phyloP scores from a whole-genome alignment of 1,140 invertebrate genomes.

The Brachionus paranguensis region DNA sequence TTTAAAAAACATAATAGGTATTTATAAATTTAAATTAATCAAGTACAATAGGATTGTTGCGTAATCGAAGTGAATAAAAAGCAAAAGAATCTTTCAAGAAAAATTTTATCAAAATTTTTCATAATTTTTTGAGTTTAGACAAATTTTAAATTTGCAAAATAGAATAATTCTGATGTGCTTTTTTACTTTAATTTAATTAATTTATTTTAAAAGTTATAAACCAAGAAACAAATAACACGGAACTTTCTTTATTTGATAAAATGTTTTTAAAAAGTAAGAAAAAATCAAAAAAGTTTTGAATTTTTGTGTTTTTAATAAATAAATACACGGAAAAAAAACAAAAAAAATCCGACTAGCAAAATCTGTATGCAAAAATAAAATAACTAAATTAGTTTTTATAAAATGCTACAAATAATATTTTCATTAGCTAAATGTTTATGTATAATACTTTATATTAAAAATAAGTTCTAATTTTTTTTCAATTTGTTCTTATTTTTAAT shows the following conservation, averaged over 20 bases:
- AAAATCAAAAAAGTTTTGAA: not conserved
- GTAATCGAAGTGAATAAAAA: too few species aligned
- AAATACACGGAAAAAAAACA: conserved; percentile 13
- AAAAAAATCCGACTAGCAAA: conserved; percentile 21
- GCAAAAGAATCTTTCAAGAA: too few species aligned
- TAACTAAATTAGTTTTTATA: not conserved
- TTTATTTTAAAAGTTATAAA: not conserved
- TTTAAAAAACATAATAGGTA: too few species aligned
- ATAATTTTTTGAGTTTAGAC: too few species aligned
- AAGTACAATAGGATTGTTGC: too few species aligned
- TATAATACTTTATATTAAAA: not conserved
- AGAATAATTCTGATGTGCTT: too few species aligned
- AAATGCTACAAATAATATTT: conserved; percentile 26
- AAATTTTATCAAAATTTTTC: too few species aligned
- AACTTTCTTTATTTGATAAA: conserved; percentile 17
- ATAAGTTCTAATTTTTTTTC: not conserved
- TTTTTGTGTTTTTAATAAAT: not conserved
- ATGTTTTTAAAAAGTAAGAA: not conserved
- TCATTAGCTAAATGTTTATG: conserved; percentile 16
- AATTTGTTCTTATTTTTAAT: not conserved
- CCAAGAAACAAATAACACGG: not conserved
- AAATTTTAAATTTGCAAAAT: too few species aligned
- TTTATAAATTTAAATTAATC: too few species aligned
- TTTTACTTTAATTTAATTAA: not conserved
- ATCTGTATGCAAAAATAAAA: not conserved